These are phyloP conservation scores for Polyploca ridens DNA, from an alignment of 2,888 invertebrate species.

Conservation along the genomic window DNA sequence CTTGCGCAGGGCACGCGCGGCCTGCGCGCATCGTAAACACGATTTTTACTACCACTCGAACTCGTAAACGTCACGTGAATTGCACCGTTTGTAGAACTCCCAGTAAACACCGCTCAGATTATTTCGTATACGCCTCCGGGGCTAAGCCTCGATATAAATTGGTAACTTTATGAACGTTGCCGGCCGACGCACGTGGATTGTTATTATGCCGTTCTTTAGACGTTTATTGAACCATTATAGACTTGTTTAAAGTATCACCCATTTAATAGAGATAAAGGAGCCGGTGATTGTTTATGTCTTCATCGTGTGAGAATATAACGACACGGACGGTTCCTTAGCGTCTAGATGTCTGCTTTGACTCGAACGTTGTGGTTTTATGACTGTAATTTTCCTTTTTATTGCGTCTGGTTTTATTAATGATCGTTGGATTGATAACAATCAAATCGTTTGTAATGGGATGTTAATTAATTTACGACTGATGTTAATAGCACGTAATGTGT, in stretches of 20 bases:
- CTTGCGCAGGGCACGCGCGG: slow-evolving; percentile 65
- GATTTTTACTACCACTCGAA: slow-evolving; percentile 82
- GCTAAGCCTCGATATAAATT: slow-evolving; percentile 82
- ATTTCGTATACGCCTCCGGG: slow-evolving; percentile 82
- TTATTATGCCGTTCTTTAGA: slow-evolving; percentile 82
- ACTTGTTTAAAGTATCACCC: slow-evolving; percentile 82
- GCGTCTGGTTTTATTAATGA: slow-evolving; percentile 41
- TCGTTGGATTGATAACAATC: slow-evolving; percentile 63
- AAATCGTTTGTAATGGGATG: slow-evolving; percentile 45
- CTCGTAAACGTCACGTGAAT: slow-evolving; percentile 82
- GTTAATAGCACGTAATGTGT: background rate
- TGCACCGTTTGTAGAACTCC: slow-evolving; percentile 82
- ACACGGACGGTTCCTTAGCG: slow-evolving; percentile 52
- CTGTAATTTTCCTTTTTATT: slow-evolving; percentile 78
- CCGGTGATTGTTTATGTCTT: slow-evolving; percentile 77
- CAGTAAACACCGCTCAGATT: slow-evolving; percentile 81
- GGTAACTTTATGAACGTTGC: slow-evolving; percentile 75
- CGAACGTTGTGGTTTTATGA: slow-evolving; percentile 65
- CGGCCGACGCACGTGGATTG: slow-evolving; percentile 77
- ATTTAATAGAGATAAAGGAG: slow-evolving; percentile 82
- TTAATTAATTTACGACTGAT: slow-evolving; percentile 43
- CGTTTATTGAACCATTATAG: slow-evolving; percentile 84
- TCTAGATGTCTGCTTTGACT: slow-evolving; percentile 63
- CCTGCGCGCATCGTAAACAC: slow-evolving; percentile 73
- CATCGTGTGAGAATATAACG: slow-evolving; percentile 65